A percentile compares a stretch with the other conserved stretches of the same genome.
These are phyloP conservation scores for Apoda limacodes DNA, from an alignment of 2,888 invertebrate species.

Conservation along the genomic window DNA sequence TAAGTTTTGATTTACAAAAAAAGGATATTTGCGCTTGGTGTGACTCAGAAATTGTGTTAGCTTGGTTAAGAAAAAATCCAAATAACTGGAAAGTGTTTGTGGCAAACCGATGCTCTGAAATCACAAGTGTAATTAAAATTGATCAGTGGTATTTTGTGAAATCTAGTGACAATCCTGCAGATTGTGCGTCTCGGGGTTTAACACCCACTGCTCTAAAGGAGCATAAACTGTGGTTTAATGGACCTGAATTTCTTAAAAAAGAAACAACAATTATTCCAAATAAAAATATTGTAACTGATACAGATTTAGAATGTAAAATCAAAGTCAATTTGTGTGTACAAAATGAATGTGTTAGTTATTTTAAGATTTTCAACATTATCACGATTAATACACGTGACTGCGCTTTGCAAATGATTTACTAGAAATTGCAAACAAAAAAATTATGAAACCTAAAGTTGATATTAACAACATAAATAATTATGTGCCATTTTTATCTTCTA, in stretches of 20 bases:
- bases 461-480: slow-evolving; percentile 2
- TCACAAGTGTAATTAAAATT: slow-evolving; percentile 10
- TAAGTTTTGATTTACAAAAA: slow-evolving; percentile 18
- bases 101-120: slow-evolving; percentile 17
- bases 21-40: slow-evolving; percentile 13
- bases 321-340: background rate
- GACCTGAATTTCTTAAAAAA: slow-evolving; percentile 13
- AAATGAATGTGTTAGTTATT: background rate
- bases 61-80: slow-evolving; percentile 20
- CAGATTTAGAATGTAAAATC: slow-evolving; percentile 4
- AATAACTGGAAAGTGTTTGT: slow-evolving; percentile 21
- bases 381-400: slow-evolving; percentile 3
- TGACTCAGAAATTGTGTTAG: slow-evolving; percentile 11
- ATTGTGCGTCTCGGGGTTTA: slow-evolving; percentile 10
- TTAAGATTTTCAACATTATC: no score
- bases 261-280: slow-evolving; percentile 7
- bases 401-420: slow-evolving; percentile 3
- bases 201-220: slow-evolving; percentile 6
- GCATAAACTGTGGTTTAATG: slow-evolving; percentile 14
- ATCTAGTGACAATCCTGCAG: slow-evolving; percentile 11
- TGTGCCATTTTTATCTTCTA: no score
- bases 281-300: slow-evolving; percentile 2
- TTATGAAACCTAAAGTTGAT: background rate
- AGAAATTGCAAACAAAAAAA: no score
- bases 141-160: slow-evolving; percentile 12